Evolutionary conservation across 2,888 invertebrate genomes (phyloP).

Genomic region (Cephus pygmeus): DNA sequence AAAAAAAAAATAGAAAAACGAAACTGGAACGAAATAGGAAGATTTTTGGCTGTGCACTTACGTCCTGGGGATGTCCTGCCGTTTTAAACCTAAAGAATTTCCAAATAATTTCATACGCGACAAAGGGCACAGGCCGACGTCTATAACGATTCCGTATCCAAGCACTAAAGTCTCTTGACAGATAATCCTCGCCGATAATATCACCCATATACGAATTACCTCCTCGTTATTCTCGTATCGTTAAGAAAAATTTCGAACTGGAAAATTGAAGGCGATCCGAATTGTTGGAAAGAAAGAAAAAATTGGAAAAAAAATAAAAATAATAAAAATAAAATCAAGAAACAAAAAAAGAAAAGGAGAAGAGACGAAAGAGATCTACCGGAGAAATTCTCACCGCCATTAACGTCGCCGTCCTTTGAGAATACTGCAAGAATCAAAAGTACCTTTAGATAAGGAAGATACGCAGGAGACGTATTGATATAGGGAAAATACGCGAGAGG

Average conservation of each 20-base stretch:
- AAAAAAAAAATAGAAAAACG: constrained; percentile 8
- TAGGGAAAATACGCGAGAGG: neutral
- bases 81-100: constrained; percentile 36
- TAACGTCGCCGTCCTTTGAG: neutral
- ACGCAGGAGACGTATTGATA: neutral
- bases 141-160: constrained; percentile 35
- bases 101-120: constrained; percentile 6
- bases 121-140: constrained; percentile 31
- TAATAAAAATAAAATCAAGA: no score
- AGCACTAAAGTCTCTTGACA: constrained; percentile 50
- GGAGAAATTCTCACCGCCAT: neutral
- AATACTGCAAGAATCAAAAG: neutral
- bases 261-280: neutral
- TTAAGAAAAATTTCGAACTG: neutral
- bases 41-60: constrained; percentile 43
- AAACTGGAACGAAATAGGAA: constrained; percentile 12
- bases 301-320: no score
- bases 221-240: neutral
- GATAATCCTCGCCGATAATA: constrained; percentile 15
- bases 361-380: neutral
- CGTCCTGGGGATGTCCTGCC: constrained; percentile 52
- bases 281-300: neutral
- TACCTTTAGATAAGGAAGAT: neutral
- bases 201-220: neutral
- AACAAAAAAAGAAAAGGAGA: no score